Base-by-base conservation (phyloP, 2,113 vertebrate genomes). In the Otolemur garnettii region DNA sequence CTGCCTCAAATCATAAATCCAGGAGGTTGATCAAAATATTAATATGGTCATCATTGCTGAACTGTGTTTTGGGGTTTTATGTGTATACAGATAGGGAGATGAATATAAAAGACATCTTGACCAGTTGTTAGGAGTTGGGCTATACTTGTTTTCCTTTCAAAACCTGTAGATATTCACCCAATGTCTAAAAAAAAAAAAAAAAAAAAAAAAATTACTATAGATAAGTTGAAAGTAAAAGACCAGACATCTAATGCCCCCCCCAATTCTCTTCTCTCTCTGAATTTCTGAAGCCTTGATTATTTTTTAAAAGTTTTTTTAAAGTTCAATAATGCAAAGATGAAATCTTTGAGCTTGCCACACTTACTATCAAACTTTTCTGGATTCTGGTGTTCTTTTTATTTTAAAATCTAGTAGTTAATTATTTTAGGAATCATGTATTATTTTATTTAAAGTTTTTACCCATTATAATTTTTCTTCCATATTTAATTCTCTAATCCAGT, bases 391-490 rank as follows among this genome's bases (percentile, higher is more conserved):
- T 28, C 7, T 35, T 38, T 77, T 79, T 59, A 92, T 60, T 60
- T 82, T 68, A 66, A 96, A 94, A 86, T 78, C 35, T n/a, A 55
- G 50, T 26, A 75, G 38, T 45, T 77, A 77, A 57, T 75, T 50
- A 83, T 74, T 94, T 80, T 24, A 87, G 2, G 12, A 30, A 87
- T 85, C 30, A 74, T 75, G 75, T n/a, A 74, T 82, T 91, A 72
- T 75, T 77, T 90, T 55, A 87, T 83, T 87, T 93, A 59, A 77
- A 0, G 28, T 85, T 83, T 91, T 14, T 69, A 35, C 66, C 9
- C 11, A 83, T 72, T 90, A 74, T 15, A 68, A 13, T 50, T 72
- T 86, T 83, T 17, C 33, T 87, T 83, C 8, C 6, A 72, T 59
- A 7, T 62, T 53, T 66, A 83, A 55, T 87, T 55, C 7, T 45